Conservation (phyloP, 2,113 vertebrate species). For the Cavia porcellus region DNA sequence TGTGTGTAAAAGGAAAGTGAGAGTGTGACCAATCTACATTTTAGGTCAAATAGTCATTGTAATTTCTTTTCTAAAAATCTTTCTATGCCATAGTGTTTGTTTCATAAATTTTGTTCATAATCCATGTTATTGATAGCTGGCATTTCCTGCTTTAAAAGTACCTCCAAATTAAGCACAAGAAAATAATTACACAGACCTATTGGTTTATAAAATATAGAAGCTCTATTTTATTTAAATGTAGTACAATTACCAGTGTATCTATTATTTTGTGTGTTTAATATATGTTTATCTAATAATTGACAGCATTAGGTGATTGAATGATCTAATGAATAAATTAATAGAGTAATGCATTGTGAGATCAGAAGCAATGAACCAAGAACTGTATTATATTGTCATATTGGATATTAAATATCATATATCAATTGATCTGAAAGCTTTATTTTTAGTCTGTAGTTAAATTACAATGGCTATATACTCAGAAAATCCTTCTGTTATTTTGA, state of each 20-base stretch:
- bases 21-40: not conserved
- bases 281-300: not conserved
- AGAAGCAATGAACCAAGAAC: not conserved
- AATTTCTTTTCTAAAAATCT: conserved; percentile 4
- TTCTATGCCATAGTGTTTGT: not conserved
- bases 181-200: not conserved
- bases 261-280: not conserved
- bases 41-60: not conserved
- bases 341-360: not conserved
- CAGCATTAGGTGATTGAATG: not conserved
- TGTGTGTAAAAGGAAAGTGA: not conserved
- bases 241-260: not conserved
- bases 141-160: not conserved
- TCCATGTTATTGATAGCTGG: not conserved
- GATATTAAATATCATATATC: not conserved
- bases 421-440: not conserved
- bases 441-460: not conserved
- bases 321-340: not conserved
- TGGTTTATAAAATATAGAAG: not conserved
- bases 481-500: not conserved
- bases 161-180: not conserved
- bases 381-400: not conserved
- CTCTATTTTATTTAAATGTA: not conserved
- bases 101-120: not conserved
- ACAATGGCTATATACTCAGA: not conserved